A percentile compares a stretch with the other conserved stretches of the same genome.
Evolutionary conservation across 2,797 vertebrate species (phyloP).

Genomic region (Macroramphosus scolopax): DNA sequence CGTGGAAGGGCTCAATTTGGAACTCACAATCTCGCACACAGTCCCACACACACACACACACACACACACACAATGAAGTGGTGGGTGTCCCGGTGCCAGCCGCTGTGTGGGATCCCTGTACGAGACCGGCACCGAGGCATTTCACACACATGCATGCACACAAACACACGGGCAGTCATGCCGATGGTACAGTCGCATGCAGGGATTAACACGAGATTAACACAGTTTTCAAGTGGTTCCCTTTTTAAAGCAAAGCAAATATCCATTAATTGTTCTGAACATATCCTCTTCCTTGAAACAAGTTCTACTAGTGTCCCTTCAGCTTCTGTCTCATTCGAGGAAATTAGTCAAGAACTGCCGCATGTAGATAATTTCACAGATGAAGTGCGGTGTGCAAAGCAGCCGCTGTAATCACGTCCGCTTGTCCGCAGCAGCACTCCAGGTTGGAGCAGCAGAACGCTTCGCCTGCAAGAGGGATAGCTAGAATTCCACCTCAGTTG

Average conservation of each 20-base stretch:
- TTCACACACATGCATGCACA: conserved; percentile 50
- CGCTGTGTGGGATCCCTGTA: conserved; percentile 37
- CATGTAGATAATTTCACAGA: too few species aligned
- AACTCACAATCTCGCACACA: conserved; percentile 36
- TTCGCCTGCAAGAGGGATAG: conserved; percentile 59
- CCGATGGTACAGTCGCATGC: conserved; percentile 6
- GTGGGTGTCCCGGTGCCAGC: conserved; percentile 47
- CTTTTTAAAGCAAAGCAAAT: too few species aligned
- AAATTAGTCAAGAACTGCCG: too few species aligned
- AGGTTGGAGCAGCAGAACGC: conserved; percentile 5
- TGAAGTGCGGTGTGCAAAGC: not conserved
- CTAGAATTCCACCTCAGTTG: conserved; percentile 71
- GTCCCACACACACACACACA: conserved; percentile 31
- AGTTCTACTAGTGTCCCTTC: too few species aligned
- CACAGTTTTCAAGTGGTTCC: not conserved
- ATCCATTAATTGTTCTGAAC: too few species aligned
- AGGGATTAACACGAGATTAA: conserved; percentile 12
- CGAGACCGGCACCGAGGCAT: conserved; percentile 25
- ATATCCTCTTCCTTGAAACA: too few species aligned
- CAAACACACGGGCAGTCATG: conserved; percentile 45
- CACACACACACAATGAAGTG: conserved; percentile 34
- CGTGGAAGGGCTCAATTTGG: conserved; percentile 55
- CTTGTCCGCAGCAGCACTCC: conserved; percentile 10
- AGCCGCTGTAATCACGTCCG: not conserved
- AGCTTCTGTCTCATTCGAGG: too few species aligned